Conservation (phyloP, 2,888 invertebrate species). For the Athripsodes cinereus region DNA sequence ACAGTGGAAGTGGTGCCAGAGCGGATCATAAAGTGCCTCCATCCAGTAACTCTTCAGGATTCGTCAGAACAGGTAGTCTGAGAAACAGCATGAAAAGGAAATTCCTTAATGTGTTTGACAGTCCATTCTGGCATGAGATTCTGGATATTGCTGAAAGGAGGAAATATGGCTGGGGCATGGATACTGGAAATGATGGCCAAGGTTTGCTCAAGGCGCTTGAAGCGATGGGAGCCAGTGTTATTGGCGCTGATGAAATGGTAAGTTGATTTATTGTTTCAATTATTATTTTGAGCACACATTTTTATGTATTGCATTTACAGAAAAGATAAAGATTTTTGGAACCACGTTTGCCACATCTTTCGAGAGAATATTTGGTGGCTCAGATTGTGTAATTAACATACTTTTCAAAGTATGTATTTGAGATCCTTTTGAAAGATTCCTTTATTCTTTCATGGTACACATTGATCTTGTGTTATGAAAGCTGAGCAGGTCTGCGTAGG, state of each 20-base stretch:
- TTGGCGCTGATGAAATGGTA: conserved; percentile 35
- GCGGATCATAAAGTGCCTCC: conserved; percentile 34
- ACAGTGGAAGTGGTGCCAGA: conserved; percentile 34
- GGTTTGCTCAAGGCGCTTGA: conserved; percentile 40
- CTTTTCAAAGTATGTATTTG: too few relatives aligned
- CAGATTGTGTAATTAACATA: too few relatives aligned
- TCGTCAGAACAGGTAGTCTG: conserved; percentile 41
- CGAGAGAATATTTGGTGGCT: too few relatives aligned
- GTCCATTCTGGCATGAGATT: conserved; percentile 50
- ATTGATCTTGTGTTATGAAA: too few relatives aligned
- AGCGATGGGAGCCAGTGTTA: conserved; percentile 36
- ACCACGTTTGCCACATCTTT: too few relatives aligned
- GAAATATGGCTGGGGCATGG: conserved; percentile 36
- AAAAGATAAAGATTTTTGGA: too few relatives aligned
- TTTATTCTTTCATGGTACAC: too few relatives aligned
- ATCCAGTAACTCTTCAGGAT: conserved; percentile 30
- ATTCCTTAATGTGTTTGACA: conserved; percentile 38
- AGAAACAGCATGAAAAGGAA: conserved; percentile 43
- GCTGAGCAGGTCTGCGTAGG: too few relatives aligned
- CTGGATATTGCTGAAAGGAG: conserved; percentile 52
- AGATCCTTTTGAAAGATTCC: too few relatives aligned
- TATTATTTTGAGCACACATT: too few relatives aligned
- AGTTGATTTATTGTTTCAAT: conserved; percentile 30
- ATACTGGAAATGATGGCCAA: conserved; percentile 30
- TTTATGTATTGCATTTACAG: too few relatives aligned